phyloP scores from a whole-genome alignment of 1,140 invertebrate species.

The Ptiloglossa arizonensis region DNA sequence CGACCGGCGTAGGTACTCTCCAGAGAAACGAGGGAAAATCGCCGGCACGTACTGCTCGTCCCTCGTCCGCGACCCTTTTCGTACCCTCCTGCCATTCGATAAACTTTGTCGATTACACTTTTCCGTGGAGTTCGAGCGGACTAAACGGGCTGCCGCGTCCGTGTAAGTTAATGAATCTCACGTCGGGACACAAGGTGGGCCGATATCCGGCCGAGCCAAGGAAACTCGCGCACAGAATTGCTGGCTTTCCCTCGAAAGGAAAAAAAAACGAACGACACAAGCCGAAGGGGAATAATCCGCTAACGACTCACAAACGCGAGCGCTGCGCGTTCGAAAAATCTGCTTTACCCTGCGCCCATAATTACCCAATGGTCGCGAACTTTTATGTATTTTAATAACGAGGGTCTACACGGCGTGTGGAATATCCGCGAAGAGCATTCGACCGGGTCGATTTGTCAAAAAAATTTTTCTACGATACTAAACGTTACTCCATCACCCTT shows the following conservation, averaged over 20 bases:
- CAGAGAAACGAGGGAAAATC: slow-evolving; percentile 66
- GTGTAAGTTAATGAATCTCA: slow-evolving; percentile 75
- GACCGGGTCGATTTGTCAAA: no score
- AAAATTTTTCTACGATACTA: no score
- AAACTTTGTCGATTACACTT: slow-evolving; percentile 79
- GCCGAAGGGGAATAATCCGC: slow-evolving; percentile 48
- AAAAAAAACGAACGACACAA: background rate
- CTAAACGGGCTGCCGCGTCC: slow-evolving; percentile 51
- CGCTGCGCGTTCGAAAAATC: background rate
- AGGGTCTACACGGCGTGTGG: no score
- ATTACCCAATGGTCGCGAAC: background rate
- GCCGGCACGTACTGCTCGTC: slow-evolving; percentile 51
- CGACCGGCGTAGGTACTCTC: slow-evolving; percentile 61
- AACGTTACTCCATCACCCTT: no score
- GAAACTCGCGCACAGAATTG: slow-evolving; percentile 54
- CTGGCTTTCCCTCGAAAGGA: slow-evolving; percentile 18
- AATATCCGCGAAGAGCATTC: no score
- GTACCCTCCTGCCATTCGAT: slow-evolving; percentile 72
- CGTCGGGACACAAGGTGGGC: slow-evolving; percentile 55
- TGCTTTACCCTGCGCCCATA: background rate
- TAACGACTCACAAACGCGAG: slow-evolving; percentile 41
- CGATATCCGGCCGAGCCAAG: slow-evolving; percentile 54
- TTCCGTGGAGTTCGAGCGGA: slow-evolving; percentile 62
- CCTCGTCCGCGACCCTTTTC: slow-evolving; percentile 61
- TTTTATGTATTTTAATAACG: background rate